These are phyloP conservation scores for Crotalus tigris DNA, from an alignment of 2,113 vertebrate species.

Conservation along the genomic window DNA sequence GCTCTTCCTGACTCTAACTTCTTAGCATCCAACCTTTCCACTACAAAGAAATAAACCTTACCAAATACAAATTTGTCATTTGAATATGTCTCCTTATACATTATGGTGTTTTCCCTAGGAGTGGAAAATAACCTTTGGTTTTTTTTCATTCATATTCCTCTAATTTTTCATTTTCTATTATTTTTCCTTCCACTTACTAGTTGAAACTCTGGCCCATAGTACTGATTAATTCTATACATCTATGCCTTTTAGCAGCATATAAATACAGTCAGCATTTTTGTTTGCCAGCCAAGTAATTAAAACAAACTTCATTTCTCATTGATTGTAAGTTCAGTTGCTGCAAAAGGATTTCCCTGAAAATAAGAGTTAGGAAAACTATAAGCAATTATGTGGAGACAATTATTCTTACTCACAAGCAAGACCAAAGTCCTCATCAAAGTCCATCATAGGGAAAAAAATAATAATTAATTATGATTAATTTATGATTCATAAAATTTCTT, in stretches of 20 bases:
- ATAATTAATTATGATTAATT: conserved; percentile 51
- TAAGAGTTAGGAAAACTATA: conserved; percentile 23
- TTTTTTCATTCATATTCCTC: not conserved
- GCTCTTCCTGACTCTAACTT: not conserved
- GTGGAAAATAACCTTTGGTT: not conserved
- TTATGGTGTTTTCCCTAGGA: not conserved
- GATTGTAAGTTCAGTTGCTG: not conserved
- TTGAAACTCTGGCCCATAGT: not conserved
- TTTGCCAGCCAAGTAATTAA: conserved; percentile 28
- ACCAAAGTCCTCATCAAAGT: conserved; percentile 26
- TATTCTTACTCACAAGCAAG: conserved; percentile 32
- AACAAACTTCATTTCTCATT: not conserved
- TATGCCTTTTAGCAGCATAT: conserved; percentile 13
- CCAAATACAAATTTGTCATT: not conserved
- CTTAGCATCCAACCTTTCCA: not conserved
- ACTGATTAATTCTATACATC: not conserved
- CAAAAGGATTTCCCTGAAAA: conserved; percentile 12
- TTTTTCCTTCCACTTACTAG: not conserved
- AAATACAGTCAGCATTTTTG: conserved; percentile 14
- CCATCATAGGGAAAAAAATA: conserved; percentile 37
- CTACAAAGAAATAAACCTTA: not conserved
- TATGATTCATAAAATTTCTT: conserved; percentile 42
- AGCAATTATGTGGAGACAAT: conserved; percentile 30
- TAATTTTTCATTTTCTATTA: not conserved
- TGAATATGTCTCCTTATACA: not conserved